Conservation (phyloP, 2,888 invertebrate species). For the Caenorhabditis zanzibari region DNA sequence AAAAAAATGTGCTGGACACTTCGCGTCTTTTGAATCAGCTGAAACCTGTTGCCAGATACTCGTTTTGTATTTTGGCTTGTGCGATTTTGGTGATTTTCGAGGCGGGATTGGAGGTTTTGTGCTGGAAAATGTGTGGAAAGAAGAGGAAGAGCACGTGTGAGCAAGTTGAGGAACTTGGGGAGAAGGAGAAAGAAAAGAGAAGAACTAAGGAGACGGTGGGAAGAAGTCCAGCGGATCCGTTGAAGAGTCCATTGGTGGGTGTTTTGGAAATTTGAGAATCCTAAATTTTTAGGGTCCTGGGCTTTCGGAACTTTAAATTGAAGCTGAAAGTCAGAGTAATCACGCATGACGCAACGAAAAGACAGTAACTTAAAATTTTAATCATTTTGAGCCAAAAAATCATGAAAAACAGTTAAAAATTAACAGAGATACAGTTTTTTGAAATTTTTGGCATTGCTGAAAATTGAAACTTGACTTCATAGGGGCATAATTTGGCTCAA, state of each 20-base stretch:
- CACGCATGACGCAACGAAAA: no score
- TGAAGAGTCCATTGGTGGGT: slow-evolving; percentile 31
- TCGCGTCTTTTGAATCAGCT: neutral
- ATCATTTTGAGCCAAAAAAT: no score
- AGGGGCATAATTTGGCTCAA: no score
- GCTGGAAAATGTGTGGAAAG: neutral
- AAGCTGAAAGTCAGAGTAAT: no score
- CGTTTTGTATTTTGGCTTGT: slow-evolving; percentile 16
- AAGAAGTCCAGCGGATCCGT: slow-evolving; percentile 10
- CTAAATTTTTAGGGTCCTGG: no score
- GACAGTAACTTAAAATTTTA: no score
- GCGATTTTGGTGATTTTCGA: neutral
- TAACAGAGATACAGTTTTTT: no score
- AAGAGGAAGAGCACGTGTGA: slow-evolving; percentile 9
- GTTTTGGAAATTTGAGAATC: no score
- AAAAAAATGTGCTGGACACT: neutral
- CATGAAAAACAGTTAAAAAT: no score
- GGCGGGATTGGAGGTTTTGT: slow-evolving; percentile 18
- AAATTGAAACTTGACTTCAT: no score
- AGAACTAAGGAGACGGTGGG: neutral
- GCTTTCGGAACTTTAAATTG: no score
- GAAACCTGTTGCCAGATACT: slow-evolving; percentile 20
- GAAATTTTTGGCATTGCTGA: no score
- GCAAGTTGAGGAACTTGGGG: neutral
- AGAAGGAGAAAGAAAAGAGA: neutral